Percentiles rank a stretch among this genome's conserved stretches.
Conservation (phyloP, 2,113 vertebrate genomes). For the Chaenocephalus aceratus region DNA sequence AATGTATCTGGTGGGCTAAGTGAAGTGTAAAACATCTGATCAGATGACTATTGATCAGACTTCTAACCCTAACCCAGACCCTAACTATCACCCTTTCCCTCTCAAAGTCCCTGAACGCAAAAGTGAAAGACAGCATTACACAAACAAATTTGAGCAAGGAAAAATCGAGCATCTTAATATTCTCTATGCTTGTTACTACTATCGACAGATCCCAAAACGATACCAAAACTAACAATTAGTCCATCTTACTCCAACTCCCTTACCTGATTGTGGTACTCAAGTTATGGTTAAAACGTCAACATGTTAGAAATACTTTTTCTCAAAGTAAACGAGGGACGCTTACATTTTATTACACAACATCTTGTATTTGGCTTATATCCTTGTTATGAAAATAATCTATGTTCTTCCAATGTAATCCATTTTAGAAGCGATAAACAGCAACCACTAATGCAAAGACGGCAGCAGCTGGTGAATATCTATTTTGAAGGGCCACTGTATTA, state of each 20-base stretch:
- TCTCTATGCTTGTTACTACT: background rate
- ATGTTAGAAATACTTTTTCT: background rate
- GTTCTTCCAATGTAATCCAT: background rate
- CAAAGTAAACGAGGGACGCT: background rate
- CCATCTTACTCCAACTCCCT: too few relatives aligned
- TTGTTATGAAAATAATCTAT: too few relatives aligned
- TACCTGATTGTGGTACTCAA: too few relatives aligned
- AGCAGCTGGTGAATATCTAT: background rate
- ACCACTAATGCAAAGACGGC: background rate
- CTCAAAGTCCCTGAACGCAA: background rate
- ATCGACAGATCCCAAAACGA: background rate
- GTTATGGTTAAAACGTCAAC: too few relatives aligned
- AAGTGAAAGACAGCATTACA: background rate
- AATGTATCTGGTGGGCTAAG: background rate
- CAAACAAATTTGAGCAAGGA: background rate
- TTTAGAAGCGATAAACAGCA: background rate
- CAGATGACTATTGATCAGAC: conserved; percentile 43
- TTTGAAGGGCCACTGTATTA: background rate
- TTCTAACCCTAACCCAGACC: background rate
- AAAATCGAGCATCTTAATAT: background rate
- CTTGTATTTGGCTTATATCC: background rate
- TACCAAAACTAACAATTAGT: background rate
- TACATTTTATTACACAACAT: background rate
- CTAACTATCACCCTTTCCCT: background rate
- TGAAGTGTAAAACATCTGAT: conserved; percentile 38